Base-by-base conservation (phyloP, 2,888 invertebrate genomes). In the Pammene aurita region DNA sequence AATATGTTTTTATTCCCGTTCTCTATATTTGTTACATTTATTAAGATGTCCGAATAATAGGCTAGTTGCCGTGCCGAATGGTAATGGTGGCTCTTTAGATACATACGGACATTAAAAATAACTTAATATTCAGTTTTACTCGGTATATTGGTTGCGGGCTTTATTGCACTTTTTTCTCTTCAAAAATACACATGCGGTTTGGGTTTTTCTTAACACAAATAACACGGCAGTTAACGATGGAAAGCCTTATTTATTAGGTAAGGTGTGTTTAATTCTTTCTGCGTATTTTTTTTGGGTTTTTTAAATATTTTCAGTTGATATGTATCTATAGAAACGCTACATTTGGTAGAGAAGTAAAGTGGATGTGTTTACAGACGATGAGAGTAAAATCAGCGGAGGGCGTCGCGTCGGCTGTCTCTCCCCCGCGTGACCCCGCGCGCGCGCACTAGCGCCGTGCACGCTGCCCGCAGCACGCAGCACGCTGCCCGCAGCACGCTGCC, bases 321-420 rank as follows among this genome's bases (percentile, higher is more conserved):
- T 38, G 1, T 38, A n/a, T 38, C 38, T 38, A 38, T 26, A 26
- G 26, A 4, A 38, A 38, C 7, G 38, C 2, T 9, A 38, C 7
- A 5, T 38, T 38, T 11, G 26, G 34, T 13, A 26, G 42, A 66
- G 13, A 52, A 44, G 4, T 54, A 54, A 71, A n/a, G 41, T 9
- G 5, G 44, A 9, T 7, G 48, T 56, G 42, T 67, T 82, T 76
- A 71, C 88, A 92, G 93, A 90, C 83, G 90, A 90, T 93, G 94
- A 94, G 87, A 93, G 94, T 88, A 94, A 94, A 92, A 88, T 85
- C 88, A 89, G 93, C 83, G 86, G 90, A 86, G 91, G 93, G 84
- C 93, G 94, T 92, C 94, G 94, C 89, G 92, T 94, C 93, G 94
- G 95, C 80, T 95, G 95, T 87, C 89, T 94, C 75, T 94, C 94